phyloP scores from a whole-genome alignment of 2,797 vertebrate species.

The Pelochelys cantorii region DNA sequence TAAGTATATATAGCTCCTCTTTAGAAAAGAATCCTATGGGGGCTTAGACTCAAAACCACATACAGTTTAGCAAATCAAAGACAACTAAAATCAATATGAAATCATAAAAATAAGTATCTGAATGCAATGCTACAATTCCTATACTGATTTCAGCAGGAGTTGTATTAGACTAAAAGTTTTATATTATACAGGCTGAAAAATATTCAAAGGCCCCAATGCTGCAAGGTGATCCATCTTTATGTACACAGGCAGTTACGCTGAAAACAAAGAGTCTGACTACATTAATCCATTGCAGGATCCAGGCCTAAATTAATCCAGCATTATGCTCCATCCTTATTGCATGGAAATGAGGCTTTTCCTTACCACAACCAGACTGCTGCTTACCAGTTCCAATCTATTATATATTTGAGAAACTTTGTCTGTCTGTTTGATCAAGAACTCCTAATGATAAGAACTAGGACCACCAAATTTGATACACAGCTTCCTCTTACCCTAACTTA shows the following conservation, averaged over 20 bases:
- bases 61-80: not conserved
- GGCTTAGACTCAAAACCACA: not conserved
- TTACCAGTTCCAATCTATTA: not conserved
- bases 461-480: too few species aligned
- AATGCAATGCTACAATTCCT: constrained; percentile 29
- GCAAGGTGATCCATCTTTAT: not conserved
- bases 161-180: not conserved
- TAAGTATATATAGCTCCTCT: constrained; percentile 9
- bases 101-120: constrained; percentile 13
- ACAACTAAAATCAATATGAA: constrained; percentile 13
- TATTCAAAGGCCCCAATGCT: not conserved
- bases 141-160: constrained; percentile 58
- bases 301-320: not conserved
- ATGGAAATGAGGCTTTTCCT: not conserved
- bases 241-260: accelerated
- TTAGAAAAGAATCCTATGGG: constrained; percentile 1
- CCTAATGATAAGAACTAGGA: too few species aligned
- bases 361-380: not conserved
- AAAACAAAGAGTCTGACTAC: not conserved
- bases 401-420: too few species aligned
- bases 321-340: accelerated
- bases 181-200: constrained; percentile 57
- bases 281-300: not conserved
- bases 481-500: too few species aligned
- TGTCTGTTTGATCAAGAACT: too few species aligned